Evolutionary conservation across 2,113 vertebrate species (phyloP).

Genomic region (Megaleporinus macrocephalus): DNA sequence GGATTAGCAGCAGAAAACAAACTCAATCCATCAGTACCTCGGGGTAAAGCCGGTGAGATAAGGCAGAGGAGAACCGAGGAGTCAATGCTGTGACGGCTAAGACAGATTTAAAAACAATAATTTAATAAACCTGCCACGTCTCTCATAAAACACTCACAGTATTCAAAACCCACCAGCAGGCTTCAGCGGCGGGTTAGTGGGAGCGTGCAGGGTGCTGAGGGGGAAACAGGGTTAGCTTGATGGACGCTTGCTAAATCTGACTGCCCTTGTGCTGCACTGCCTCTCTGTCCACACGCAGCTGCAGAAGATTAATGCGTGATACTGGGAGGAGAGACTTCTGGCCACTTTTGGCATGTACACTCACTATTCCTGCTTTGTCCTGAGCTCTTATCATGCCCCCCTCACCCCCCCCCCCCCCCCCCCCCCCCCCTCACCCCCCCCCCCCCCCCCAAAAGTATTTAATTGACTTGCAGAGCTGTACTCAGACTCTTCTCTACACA

Average conservation of each 20-base stretch:
- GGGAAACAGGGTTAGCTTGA: not conserved
- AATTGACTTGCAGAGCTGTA: too few species aligned
- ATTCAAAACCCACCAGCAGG: not conserved
- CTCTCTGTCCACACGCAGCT: conserved; percentile 66
- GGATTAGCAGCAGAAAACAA: conserved; percentile 37
- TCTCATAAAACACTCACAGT: not conserved
- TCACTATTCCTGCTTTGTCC: conserved; percentile 71
- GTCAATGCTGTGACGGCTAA: not conserved
- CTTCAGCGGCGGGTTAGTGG: conserved; percentile 4
- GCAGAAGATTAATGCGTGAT: conserved; percentile 79
- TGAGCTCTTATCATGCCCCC: too few species aligned
- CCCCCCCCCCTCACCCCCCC: too few species aligned
- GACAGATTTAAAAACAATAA: not conserved
- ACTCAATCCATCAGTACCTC: conserved; percentile 35
- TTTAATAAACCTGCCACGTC: too few species aligned
- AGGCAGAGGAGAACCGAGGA: not conserved
- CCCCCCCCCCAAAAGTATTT: too few species aligned
- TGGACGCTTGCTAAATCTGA: not conserved
- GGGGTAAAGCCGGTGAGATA: not conserved
- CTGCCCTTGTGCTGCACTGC: conserved; percentile 28
- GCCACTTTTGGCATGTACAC: conserved; percentile 39
- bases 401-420: too few species aligned
- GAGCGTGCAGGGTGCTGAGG: not conserved
- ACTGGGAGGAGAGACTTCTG: conserved; percentile 74
- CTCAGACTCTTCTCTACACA: too few species aligned